Percentiles rank a stretch among this genome's conserved stretches.
Evolutionary conservation across 2,113 vertebrate genomes (phyloP).

Genomic region (Erythrocebus patas): DNA sequence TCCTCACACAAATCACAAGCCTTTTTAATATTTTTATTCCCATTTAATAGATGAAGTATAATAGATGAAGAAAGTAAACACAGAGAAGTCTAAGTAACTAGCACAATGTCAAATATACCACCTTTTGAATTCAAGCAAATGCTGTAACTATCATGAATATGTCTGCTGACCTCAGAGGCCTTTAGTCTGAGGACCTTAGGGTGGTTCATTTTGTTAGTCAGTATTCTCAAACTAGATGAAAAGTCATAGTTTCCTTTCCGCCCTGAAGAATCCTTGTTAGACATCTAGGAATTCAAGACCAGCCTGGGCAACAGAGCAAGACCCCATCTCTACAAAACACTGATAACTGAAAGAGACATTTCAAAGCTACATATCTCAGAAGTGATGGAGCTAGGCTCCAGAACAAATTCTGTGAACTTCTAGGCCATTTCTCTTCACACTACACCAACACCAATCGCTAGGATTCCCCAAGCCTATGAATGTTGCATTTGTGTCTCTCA

Average conservation of each 20-base stretch:
- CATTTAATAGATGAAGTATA: not conserved
- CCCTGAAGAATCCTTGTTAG: not conserved
- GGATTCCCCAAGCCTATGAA: not conserved
- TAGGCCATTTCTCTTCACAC: not conserved
- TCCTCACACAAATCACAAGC: not conserved
- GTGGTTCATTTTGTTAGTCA: not conserved
- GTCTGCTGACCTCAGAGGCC: not conserved
- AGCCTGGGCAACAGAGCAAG: too few species aligned
- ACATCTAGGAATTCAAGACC: not conserved
- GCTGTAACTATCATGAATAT: not conserved
- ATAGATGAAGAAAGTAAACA: not conserved
- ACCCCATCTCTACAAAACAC: too few species aligned
- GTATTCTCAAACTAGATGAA: not conserved
- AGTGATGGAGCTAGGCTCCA: not conserved
- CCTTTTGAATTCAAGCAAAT: not conserved
- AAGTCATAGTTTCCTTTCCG: not conserved
- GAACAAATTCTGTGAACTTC: not conserved
- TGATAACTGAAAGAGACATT: not conserved
- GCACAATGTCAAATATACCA: not conserved
- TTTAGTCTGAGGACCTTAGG: not conserved
- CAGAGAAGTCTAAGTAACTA: not conserved
- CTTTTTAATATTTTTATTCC: not conserved
- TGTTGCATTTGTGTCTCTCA: not conserved
- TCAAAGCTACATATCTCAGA: not conserved
- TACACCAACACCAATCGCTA: not conserved